Conservation (phyloP, 2,113 vertebrate genomes). For the Etheostoma cragini region DNA sequence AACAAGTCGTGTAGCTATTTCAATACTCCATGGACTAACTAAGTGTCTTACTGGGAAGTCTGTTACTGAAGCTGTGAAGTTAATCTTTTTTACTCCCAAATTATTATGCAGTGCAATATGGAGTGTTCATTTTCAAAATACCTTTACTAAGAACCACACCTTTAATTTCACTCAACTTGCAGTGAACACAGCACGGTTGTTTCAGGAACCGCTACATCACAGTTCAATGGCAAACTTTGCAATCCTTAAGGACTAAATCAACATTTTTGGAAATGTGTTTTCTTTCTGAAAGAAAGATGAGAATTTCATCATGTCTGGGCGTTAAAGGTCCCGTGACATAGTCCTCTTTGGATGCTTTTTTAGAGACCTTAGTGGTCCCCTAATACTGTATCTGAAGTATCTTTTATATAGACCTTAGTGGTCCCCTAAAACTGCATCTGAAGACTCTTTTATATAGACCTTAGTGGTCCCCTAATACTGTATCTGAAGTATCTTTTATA, state of each 20-base stretch:
- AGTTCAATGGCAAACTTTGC: not conserved
- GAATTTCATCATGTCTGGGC: not conserved
- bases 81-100: not conserved
- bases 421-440: too few species aligned
- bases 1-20: slow-evolving; percentile 5
- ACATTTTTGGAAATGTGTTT: not conserved
- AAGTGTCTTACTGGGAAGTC: not conserved
- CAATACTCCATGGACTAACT: not conserved
- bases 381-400: too few species aligned
- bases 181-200: not conserved
- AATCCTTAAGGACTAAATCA: not conserved
- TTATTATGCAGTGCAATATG: not conserved
- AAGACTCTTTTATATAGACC: too few species aligned
- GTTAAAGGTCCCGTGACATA: not conserved
- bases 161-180: not conserved
- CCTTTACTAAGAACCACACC: not conserved
- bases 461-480: too few species aligned
- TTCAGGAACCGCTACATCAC: not conserved
- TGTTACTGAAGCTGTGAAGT: not conserved
- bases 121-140: not conserved
- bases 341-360: too few species aligned
- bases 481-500: too few species aligned
- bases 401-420: too few species aligned
- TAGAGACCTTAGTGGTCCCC: too few species aligned
- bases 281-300: not conserved